Percentiles rank a stretch among this genome's conserved stretches.
Conservation (phyloP, 2,888 invertebrate species). For the Andrena fulva region DNA sequence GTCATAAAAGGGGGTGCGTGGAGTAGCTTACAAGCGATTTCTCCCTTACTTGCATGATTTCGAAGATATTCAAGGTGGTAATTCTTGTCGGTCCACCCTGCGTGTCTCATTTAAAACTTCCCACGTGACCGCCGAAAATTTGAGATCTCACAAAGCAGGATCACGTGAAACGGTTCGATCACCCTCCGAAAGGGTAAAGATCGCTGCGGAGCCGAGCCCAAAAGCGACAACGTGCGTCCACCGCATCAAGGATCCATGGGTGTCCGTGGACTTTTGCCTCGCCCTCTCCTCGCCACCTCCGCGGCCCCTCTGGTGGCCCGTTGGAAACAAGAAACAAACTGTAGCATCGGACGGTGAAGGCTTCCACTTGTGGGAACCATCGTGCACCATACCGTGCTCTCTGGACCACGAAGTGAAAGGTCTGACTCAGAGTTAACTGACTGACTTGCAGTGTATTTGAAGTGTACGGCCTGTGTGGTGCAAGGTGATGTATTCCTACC, state of each 20-base stretch:
- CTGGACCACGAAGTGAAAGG: conserved; percentile 85
- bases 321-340: conserved; percentile 76
- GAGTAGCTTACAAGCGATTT: too few species aligned
- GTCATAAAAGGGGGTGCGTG: too few species aligned
- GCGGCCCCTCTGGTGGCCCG: conserved; percentile 33
- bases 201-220: neutral
- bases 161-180: neutral
- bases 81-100: too few species aligned
- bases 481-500: conserved; percentile 70
- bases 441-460: conserved; percentile 76
- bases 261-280: conserved; percentile 51
- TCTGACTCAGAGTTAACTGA: conserved; percentile 78
- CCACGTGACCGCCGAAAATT: too few species aligned
- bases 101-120: too few species aligned
- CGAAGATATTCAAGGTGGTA: too few species aligned
- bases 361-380: conserved; percentile 83
- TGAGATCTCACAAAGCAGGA: too few species aligned
- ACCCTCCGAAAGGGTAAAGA: neutral
- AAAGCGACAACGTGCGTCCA: conserved; percentile 21
- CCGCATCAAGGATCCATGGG: conserved; percentile 44
- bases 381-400: conserved; percentile 82
- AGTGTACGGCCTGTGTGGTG: conserved; percentile 66
- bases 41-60: too few species aligned
- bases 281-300: conserved; percentile 15
- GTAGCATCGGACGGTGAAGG: conserved; percentile 78